Evolutionary conservation across 2,113 vertebrate species (phyloP).

Genomic region (Vidua macroura): DNA sequence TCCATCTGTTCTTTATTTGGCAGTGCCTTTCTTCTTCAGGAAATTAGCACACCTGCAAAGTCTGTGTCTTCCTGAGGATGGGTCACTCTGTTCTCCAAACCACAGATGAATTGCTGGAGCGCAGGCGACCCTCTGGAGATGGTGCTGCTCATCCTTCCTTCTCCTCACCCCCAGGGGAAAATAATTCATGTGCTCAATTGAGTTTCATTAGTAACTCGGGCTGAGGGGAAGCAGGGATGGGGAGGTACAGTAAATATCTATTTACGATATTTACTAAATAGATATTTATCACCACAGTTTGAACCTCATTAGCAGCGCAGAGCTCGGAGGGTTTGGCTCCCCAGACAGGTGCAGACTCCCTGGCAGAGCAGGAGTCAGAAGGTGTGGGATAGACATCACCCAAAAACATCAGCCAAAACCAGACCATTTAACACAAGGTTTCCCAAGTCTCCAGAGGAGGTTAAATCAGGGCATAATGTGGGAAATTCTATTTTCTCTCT

Average conservation of each 20-base stretch:
- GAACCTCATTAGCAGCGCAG: neutral
- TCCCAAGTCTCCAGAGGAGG: neutral
- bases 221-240: neutral
- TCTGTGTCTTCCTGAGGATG: neutral
- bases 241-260: neutral
- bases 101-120: neutral
- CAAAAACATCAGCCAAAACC: neutral
- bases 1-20: slow-evolving; percentile 77
- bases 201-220: neutral
- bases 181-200: slow-evolving; percentile 26
- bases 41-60: slow-evolving; percentile 68
- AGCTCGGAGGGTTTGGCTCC: neutral
- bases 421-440: neutral
- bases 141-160: neutral
- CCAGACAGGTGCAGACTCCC: neutral
- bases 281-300: neutral
- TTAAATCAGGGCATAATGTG: neutral
- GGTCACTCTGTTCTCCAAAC: slow-evolving; percentile 41
- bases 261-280: neutral
- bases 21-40: slow-evolving; percentile 50
- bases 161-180: neutral
- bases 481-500: neutral
- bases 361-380: neutral
- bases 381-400: neutral
- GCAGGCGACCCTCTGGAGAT: neutral